Evolutionary conservation across 2,797 vertebrate genomes (phyloP), one percentile per base, ranked within the genome.

Genomic region (Jordanella pulchra): DNA sequence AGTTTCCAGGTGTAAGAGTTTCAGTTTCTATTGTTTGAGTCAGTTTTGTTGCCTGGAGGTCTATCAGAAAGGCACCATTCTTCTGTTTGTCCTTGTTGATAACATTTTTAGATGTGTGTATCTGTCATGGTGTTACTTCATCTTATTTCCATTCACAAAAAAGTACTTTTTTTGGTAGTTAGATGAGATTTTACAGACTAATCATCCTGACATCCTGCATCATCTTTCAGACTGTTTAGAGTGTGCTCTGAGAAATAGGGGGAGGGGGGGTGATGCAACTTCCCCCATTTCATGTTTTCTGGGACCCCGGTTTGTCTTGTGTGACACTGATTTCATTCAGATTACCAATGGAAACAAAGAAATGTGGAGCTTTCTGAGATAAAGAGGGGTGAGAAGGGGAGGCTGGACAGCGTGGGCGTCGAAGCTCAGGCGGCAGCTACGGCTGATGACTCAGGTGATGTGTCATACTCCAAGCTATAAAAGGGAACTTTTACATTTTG

Each of bases 391-490:
- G 5, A 47, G 45, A 17, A n/a, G 53, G 55, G 79, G 65, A 15
- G 79, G 70, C 3, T 72, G 82, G 73, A 67, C 78, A 48, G 78
- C 12, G 89, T 87, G 84, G 84, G 88, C 77, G 87, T 83, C 6
- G 69, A 83, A 73, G 78, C 63, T 63, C 69, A 76, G 84, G 85
- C 81, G 79, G 82, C 81, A 77, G 82, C 72, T 72, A 80, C 77
- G 78, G 80, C 81, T 87, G 91, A 90, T 93, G 92, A 93, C 92
- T 93, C 91, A 93, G 90, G 90, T 91, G 89, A 91, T 92, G 93
- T 93, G 93, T 94, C 93, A 94, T 93, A 66, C 84, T 86, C 85
- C 56, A 27, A 67, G 77, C 87, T 93, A 93, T 93, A 94, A 94
- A 94, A 91, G 91, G 89, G 91, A 91, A 91, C 91, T 89, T 93